phyloP scores from a whole-genome alignment of 2,888 invertebrate species.

The Philhelius pedissequus region DNA sequence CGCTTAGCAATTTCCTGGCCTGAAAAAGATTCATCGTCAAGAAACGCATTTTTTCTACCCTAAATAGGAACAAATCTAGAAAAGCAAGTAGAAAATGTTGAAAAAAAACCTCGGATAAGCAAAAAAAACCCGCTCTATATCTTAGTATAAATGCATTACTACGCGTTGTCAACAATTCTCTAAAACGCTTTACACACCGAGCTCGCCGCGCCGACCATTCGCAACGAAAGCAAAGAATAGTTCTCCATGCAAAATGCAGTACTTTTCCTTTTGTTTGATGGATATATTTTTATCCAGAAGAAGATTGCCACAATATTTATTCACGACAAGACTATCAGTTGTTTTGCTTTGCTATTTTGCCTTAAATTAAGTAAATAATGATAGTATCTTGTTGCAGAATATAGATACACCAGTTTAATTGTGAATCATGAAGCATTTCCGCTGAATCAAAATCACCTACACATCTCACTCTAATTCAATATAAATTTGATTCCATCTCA shows the following conservation, averaged over 20 bases:
- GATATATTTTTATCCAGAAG: conserved; percentile 36
- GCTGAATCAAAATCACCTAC: conserved; percentile 38
- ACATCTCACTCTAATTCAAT: conserved; percentile 24
- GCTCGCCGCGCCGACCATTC: too few species aligned
- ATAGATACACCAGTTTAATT: conserved; percentile 3
- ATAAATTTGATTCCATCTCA: conserved; percentile 11
- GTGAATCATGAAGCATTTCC: conserved; percentile 52
- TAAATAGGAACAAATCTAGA: conserved; percentile 12
- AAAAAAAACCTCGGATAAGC: conserved; percentile 40
- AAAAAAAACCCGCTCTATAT: conserved; percentile 41
- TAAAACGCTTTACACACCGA: not conserved
- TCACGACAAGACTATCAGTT: conserved; percentile 26
- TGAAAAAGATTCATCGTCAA: conserved; percentile 43
- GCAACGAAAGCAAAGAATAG: not conserved
- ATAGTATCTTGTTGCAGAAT: not conserved
- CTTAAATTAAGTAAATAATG: conserved; percentile 51
- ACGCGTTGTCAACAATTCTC: conserved; percentile 41
- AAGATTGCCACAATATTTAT: conserved; percentile 15
- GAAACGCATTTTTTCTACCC: conserved; percentile 29
- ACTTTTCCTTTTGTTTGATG: not conserved
- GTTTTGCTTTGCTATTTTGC: conserved; percentile 7
- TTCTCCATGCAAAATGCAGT: conserved; percentile 1
- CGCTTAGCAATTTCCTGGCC: conserved; percentile 53
- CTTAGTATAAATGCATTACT: not conserved
- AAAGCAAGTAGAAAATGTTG: not conserved